A percentile compares a stretch with the other conserved stretches of the same genome.
phyloP scores from a whole-genome alignment of 2,797 vertebrate species.

The Perodicticus potto region DNA sequence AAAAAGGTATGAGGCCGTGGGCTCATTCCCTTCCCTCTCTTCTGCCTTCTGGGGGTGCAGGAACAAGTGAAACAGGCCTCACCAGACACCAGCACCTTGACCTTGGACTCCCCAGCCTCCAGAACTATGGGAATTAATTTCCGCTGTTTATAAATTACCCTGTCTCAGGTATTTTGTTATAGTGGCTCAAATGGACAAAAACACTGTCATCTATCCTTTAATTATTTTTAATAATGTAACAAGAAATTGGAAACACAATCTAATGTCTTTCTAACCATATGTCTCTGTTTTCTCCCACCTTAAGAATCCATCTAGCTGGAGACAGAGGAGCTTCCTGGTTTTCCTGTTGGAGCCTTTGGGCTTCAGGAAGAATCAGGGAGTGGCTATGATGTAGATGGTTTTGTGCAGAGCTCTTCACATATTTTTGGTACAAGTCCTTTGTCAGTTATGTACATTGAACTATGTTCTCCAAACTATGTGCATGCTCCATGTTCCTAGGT shows the following conservation, averaged over 20 bases:
- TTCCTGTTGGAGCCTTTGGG: neutral
- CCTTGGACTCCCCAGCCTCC: neutral
- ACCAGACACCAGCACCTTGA: neutral
- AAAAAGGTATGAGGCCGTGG: neutral
- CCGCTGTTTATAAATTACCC: neutral
- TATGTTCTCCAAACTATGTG: neutral
- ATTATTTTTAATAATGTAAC: neutral
- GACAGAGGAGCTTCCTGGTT: neutral
- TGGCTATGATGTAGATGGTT: neutral
- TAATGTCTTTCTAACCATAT: too few relatives aligned
- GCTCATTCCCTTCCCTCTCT: neutral
- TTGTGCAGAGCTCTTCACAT: neutral
- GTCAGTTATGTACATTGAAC: too few relatives aligned
- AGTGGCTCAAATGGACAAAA: neutral
- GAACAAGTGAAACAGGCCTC: neutral
- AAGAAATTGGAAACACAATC: neutral
- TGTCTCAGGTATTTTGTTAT: neutral
- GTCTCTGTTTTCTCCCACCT: neutral
- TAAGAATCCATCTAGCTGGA: too few relatives aligned
- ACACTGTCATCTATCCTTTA: neutral
- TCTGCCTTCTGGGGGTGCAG: neutral
- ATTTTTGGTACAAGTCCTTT: neutral
- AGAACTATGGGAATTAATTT: neutral
- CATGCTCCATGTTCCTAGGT: neutral
- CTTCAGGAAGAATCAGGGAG: neutral